A percentile compares a stretch with the other conserved stretches of the same genome.
phyloP scores from a whole-genome alignment of 2,888 invertebrate species.

The Dusona sp. region DNA sequence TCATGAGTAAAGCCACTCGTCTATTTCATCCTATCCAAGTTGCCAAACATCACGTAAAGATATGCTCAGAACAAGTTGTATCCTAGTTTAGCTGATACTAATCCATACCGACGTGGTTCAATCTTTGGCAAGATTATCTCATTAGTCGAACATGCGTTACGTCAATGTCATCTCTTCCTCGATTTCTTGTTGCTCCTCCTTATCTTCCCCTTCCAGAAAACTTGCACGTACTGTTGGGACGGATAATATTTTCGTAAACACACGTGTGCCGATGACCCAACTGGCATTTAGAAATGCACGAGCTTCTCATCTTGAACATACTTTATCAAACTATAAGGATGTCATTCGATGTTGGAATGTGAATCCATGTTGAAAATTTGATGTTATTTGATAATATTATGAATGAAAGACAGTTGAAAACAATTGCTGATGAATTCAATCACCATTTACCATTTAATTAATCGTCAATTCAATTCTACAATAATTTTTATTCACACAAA shows the following conservation, averaged over 20 bases:
- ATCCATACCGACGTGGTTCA: conserved; percentile 65
- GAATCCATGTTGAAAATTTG: neutral
- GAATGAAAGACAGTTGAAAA: neutral
- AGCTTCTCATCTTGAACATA: neutral
- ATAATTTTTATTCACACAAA: neutral
- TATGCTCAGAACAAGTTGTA: conserved; percentile 63
- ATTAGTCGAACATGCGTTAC: conserved; percentile 68
- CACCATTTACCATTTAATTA: conserved; percentile 16
- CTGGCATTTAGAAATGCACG: neutral
- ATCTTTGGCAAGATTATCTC: conserved; percentile 73
- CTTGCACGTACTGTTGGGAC: conserved; percentile 32
- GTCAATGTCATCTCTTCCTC: conserved; percentile 64
- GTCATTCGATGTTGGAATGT: too few species aligned
- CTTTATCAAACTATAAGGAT: conserved; percentile 5
- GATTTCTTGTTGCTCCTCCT: conserved; percentile 19
- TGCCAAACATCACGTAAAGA: conserved; percentile 53
- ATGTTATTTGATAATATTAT: neutral
- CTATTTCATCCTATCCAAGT: conserved; percentile 33
- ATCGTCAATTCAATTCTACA: neutral
- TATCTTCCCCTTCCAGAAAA: conserved; percentile 38
- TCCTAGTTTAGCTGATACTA: conserved; percentile 70
- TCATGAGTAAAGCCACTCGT: neutral
- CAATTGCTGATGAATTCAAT: neutral
- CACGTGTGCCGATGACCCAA: conserved; percentile 15
- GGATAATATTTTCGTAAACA: neutral